phyloP scores from a whole-genome alignment of 2,888 invertebrate genomes.

The Parelbella ahira region DNA sequence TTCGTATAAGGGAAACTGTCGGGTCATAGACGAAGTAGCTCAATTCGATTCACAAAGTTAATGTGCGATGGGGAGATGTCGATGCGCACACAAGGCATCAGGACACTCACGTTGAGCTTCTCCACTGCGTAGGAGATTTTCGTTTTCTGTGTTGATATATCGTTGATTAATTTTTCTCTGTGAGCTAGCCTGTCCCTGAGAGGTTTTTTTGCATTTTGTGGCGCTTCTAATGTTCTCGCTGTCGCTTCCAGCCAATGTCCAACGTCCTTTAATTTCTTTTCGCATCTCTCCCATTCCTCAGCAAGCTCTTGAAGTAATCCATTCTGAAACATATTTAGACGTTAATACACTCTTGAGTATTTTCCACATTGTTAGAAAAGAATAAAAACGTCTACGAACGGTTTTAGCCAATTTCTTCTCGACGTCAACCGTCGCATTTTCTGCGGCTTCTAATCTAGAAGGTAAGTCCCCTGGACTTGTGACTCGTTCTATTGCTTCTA shows the following conservation, averaged over 20 bases:
- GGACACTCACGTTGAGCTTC: slow-evolving; percentile 89
- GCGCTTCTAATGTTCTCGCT: slow-evolving; percentile 86
- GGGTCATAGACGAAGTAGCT: too few species aligned
- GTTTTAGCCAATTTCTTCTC: slow-evolving; percentile 92
- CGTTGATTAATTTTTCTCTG: slow-evolving; percentile 92
- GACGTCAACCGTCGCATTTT: slow-evolving; percentile 91
- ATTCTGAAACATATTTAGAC: too few species aligned
- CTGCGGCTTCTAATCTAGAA: slow-evolving; percentile 91
- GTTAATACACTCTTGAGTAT: too few species aligned
- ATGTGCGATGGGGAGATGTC: too few species aligned
- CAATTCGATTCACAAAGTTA: too few species aligned
- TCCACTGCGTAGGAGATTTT: slow-evolving; percentile 94
- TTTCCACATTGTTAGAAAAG: too few species aligned
- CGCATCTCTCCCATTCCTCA: slow-evolving; percentile 98
- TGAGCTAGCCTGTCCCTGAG: slow-evolving; percentile 91
- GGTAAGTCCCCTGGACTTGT: slow-evolving; percentile 93
- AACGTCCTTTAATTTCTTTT: slow-evolving; percentile 94
- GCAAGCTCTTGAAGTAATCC: slow-evolving; percentile 93
- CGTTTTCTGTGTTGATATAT: slow-evolving; percentile 93
- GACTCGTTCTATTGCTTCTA: slow-evolving; percentile 90
- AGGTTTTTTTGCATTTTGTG: slow-evolving; percentile 92
- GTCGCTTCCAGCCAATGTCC: slow-evolving; percentile 94
- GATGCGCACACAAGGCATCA: too few species aligned
- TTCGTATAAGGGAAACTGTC: too few species aligned
- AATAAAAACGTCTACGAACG: slow-evolving; percentile 78